Evolutionary conservation across 1,140 invertebrate species (phyloP).

Genomic region (Oreohelix idahoensis): DNA sequence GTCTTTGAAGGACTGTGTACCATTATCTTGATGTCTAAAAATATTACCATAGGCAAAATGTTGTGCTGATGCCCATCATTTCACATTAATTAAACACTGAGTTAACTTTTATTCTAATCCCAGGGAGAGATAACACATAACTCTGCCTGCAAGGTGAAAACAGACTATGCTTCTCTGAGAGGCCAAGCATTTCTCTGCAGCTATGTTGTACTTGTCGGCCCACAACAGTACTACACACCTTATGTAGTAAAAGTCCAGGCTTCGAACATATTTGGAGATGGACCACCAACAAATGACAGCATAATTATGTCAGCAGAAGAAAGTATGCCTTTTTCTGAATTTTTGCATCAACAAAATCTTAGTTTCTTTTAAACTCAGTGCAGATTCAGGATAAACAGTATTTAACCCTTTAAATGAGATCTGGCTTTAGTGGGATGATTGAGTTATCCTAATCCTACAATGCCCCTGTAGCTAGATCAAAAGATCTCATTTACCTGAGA

Average conservation of each 20-base stretch:
- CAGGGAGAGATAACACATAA: slow-evolving; percentile 6
- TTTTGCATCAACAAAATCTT: background rate
- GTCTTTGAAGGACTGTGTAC: no score
- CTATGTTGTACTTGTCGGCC: slow-evolving; percentile 76
- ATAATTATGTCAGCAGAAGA: slow-evolving; percentile 93
- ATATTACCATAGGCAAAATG: no score
- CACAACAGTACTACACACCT: slow-evolving; percentile 86
- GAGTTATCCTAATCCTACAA: no score
- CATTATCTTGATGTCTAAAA: no score
- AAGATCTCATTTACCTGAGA: no score
- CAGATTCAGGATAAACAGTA: no score
- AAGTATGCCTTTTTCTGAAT: slow-evolving; percentile 4
- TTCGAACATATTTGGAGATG: slow-evolving; percentile 85
- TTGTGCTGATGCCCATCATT: no score
- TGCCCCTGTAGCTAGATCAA: no score
- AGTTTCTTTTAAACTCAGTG: no score
- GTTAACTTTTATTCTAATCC: slow-evolving; percentile 1
- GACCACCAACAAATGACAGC: slow-evolving; percentile 84
- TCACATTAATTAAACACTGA: no score
- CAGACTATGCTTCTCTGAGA: background rate
- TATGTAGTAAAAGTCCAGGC: slow-evolving; percentile 91
- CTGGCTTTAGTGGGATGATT: no score
- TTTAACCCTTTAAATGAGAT: no score
- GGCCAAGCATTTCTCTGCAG: slow-evolving; percentile 15
- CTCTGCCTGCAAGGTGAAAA: slow-evolving; percentile 18